Evolutionary conservation across 2,888 invertebrate genomes (phyloP).

Genomic region (Nemurella pictetii): DNA sequence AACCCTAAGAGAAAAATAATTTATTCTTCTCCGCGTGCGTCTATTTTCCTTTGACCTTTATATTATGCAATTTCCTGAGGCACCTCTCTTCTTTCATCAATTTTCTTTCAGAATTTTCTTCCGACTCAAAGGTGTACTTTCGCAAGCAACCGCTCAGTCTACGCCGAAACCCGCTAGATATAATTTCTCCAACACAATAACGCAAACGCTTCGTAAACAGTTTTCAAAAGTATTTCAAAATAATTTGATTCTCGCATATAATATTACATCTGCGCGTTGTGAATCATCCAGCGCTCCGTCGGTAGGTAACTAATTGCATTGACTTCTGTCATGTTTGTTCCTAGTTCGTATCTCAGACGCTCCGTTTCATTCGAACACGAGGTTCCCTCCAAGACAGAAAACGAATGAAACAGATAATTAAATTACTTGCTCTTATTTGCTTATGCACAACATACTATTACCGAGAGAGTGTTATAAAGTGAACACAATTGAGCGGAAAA

Average conservation of each 20-base stretch:
- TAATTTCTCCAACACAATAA: constrained; percentile 19
- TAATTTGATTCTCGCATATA: constrained; percentile 5
- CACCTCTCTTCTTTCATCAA: constrained; percentile 19
- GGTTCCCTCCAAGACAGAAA: not conserved
- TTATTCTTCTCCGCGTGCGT: constrained; percentile 22
- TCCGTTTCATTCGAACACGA: not conserved
- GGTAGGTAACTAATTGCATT: constrained; percentile 11
- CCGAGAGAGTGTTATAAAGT: not conserved
- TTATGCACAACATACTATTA: not conserved
- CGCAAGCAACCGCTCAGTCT: not conserved
- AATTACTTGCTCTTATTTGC: not conserved
- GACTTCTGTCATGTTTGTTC: not conserved
- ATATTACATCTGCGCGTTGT: constrained; percentile 5
- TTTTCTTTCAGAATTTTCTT: constrained; percentile 9
- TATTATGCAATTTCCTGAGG: constrained; percentile 23
- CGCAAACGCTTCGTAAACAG: constrained; percentile 1
- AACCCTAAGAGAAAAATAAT: constrained; percentile 19
- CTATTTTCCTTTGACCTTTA: constrained; percentile 29
- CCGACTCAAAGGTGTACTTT: constrained; percentile 1
- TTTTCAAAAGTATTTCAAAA: constrained; percentile 14
- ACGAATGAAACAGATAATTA: not conserved
- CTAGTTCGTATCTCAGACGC: not conserved
- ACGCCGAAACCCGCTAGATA: constrained; percentile 6
- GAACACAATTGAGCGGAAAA: not conserved
- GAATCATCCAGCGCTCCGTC: not conserved